Base-by-base conservation (phyloP, 2,113 vertebrate genomes). In the Bagarius yarrelli region DNA sequence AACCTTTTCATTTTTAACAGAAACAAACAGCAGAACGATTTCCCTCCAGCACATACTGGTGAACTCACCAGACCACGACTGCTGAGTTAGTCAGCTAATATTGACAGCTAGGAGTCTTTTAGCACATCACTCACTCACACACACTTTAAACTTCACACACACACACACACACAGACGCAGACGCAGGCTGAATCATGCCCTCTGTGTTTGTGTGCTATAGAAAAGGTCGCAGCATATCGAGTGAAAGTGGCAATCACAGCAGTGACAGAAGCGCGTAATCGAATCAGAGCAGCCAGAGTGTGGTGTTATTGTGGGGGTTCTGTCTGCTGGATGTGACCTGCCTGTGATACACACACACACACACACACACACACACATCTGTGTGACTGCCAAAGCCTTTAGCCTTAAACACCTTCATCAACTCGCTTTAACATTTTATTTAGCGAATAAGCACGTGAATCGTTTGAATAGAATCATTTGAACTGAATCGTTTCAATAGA, bases 221-320 rank as follows among this genome's bases (percentile, higher is more conserved):
- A 56, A 71, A 83, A 83, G 75, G 75, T 83, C 76, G 72, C 27
- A 72, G 32, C 12, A 60, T 73, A 72, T 78, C 23, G 30, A 66
- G 67, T 36, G 47, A 75, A 73, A 60, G 69, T 73, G 44, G 55
- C 69, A 72, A 63, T 73, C 47, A 66, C 52, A 52, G 30, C 76
- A 73, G 59, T 3, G 47, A 50, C 69, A 74, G 30, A 79, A 57
- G 74, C 52, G 53, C 12, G 25, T 56, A 64, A 64, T 64, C 76
- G 34, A 79, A 78, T 83, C 81, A 71, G 64, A 27, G 67, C 59
- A 64, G 14, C 74, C 30, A 3, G 76, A 60, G 74, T 21, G 36
- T 74, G 52, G 3, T 44, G 67, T 73, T 72, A 63, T 55, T 71
- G 47, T 77, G 56, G 44, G 72, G 59, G 56, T 25, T 72, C 71